Evolutionary conservation across 2,113 vertebrate genomes (phyloP).

Genomic region (Blennius ocellaris): DNA sequence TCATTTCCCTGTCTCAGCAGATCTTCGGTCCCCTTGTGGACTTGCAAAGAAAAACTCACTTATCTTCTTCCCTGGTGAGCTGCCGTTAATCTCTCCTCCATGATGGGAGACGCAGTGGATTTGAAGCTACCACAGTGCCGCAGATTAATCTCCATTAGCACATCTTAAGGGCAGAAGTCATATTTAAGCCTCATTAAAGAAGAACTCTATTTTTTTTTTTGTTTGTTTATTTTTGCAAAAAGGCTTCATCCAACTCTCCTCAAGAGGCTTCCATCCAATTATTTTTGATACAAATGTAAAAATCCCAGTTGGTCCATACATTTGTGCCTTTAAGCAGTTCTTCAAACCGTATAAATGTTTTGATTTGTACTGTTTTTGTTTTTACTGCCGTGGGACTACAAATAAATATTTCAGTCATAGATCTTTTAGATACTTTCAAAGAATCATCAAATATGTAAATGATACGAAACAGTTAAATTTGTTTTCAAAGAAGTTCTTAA

Average conservation of each 20-base stretch:
- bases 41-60: conserved; percentile 37
- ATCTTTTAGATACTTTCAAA: too few relatives aligned
- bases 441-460: too few relatives aligned
- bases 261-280: conserved; percentile 49
- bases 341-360: conserved; percentile 36
- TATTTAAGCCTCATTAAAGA: conserved; percentile 66
- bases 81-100: conserved; percentile 64
- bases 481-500: too few relatives aligned
- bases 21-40: conserved; percentile 20
- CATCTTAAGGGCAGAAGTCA: conserved; percentile 62
- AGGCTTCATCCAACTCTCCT: conserved; percentile 33
- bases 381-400: neutral
- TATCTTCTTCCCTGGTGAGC: conserved; percentile 45
- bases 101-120: conserved; percentile 51
- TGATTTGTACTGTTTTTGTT: conserved; percentile 10
- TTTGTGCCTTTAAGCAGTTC: conserved; percentile 19
- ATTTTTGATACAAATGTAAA: conserved; percentile 48
- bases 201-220: conserved; percentile 58
- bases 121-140: conserved; percentile 34
- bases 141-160: conserved; percentile 70
- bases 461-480: too few relatives aligned
- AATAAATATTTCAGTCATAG: too few relatives aligned
- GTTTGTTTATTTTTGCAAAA: conserved; percentile 56
- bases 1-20: conserved; percentile 28
- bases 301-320: conserved; percentile 33